These are phyloP conservation scores for Leptocoma aspasia DNA, from an alignment of 2,113 vertebrate genomes.

Conservation along the genomic window DNA sequence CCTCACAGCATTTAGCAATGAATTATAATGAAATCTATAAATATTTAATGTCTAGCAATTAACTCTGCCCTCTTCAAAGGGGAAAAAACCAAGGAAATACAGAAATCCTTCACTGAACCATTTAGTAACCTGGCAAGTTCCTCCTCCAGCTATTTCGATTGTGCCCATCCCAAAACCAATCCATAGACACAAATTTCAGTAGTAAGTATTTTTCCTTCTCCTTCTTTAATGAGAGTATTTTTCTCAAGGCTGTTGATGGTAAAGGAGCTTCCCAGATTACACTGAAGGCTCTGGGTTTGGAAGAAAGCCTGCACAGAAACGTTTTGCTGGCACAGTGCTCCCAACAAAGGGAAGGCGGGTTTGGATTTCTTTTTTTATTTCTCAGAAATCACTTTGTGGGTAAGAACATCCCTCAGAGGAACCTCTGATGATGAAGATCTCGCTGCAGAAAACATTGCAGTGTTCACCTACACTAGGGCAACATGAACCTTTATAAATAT, in stretches of 20 bases:
- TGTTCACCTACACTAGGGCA: not conserved
- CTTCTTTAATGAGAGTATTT: not conserved
- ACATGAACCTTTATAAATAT: not conserved
- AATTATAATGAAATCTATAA: not conserved
- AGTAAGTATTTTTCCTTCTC: not conserved
- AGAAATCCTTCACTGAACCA: not conserved
- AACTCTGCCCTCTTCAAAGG: not conserved
- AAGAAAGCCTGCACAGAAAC: not conserved
- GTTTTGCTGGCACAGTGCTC: not conserved
- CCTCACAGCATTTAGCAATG: not conserved
- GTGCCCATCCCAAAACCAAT: not conserved
- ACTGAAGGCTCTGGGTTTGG: not conserved
- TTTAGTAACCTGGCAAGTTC: not conserved
- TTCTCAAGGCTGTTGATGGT: not conserved
- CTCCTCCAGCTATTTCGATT: not conserved
- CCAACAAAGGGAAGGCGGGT: not conserved
- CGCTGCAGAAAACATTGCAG: not conserved
- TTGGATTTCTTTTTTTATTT: not conserved
- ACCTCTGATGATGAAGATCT: not conserved
- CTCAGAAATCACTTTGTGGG: not conserved
- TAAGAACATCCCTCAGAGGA: not conserved
- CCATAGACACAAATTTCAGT: not conserved
- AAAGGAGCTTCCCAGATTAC: not conserved
- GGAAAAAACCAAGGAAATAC: not conserved
- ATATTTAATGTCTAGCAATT: constrained; percentile 43